Conservation (phyloP, 2,888 invertebrate genomes). For the Pristionchus fissidentatus region DNA sequence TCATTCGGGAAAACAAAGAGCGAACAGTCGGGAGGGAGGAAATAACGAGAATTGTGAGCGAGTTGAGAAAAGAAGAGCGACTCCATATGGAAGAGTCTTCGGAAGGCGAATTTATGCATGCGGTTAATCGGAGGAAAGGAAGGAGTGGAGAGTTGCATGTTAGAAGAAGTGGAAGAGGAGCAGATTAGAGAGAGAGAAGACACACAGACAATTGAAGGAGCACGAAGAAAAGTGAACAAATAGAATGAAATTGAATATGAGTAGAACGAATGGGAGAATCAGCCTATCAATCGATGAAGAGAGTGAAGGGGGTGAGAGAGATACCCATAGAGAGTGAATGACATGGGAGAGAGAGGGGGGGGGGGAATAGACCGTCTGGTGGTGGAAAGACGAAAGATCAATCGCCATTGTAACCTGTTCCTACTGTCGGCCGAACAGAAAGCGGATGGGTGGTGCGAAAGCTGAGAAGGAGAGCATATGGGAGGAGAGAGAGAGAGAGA, state of each 20-base stretch:
- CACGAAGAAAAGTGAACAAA: slow-evolving; percentile 11
- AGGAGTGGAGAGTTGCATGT: slow-evolving; percentile 19
- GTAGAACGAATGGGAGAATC: slow-evolving; percentile 11
- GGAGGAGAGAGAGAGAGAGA: neutral
- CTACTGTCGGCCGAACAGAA: neutral
- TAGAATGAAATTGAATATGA: slow-evolving; percentile 22
- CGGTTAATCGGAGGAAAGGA: neutral
- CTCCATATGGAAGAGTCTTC: neutral
- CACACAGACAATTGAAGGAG: neutral
- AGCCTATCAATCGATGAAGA: slow-evolving; percentile 29
- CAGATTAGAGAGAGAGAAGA: slow-evolving; percentile 5
- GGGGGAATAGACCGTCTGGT: neutral
- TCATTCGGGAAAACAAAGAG: neutral
- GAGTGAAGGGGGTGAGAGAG: neutral
- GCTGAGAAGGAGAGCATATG: slow-evolving; percentile 23
- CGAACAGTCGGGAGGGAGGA: neutral
- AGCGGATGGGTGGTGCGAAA: neutral
- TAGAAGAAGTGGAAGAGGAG: neutral
- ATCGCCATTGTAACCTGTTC: slow-evolving; percentile 19
- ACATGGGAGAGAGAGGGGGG: neutral
- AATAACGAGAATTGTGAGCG: slow-evolving; percentile 11
- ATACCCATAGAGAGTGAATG: neutral
- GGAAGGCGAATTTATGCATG: slow-evolving; percentile 29
- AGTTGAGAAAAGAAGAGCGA: neutral
- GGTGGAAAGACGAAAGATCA: neutral